Conservation (phyloP, 2,113 vertebrate genomes). For the Bungarus multicinctus region DNA sequence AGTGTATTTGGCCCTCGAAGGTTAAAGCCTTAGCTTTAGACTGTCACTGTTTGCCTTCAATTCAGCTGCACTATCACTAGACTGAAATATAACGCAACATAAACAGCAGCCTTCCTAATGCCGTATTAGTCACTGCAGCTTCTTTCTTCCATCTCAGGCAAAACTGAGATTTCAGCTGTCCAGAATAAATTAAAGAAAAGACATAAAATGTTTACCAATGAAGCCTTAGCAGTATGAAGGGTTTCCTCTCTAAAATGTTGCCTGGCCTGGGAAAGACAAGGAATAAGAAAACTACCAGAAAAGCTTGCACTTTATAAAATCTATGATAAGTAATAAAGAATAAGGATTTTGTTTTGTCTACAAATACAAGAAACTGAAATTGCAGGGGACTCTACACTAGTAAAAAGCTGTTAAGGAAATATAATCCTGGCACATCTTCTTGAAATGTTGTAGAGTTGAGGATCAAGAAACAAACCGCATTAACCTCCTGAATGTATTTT, state of each 20-base stretch:
- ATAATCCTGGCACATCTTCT: neutral
- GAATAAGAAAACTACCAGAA: neutral
- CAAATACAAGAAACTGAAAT: neutral
- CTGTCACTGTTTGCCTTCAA: neutral
- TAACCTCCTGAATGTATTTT: neutral
- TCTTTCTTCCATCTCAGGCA: neutral
- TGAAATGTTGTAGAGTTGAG: neutral
- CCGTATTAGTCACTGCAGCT: neutral
- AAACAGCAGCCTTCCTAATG: neutral
- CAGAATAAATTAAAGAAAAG: neutral
- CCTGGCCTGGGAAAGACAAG: neutral
- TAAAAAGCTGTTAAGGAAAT: neutral
- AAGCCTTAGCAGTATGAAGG: neutral
- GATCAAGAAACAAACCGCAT: neutral
- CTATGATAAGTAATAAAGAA: neutral
- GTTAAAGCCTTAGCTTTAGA: neutral
- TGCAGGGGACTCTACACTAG: neutral
- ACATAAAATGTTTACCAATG: neutral
- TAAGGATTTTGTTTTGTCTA: neutral
- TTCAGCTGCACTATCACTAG: neutral
- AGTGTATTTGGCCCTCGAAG: neutral
- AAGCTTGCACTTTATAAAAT: neutral
- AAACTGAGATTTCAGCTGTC: neutral
- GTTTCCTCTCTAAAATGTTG: neutral
- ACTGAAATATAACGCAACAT: neutral